These are phyloP conservation scores for Erinaceus europaeus DNA, from an alignment of 2,113 vertebrate species.

Conservation along the genomic window DNA sequence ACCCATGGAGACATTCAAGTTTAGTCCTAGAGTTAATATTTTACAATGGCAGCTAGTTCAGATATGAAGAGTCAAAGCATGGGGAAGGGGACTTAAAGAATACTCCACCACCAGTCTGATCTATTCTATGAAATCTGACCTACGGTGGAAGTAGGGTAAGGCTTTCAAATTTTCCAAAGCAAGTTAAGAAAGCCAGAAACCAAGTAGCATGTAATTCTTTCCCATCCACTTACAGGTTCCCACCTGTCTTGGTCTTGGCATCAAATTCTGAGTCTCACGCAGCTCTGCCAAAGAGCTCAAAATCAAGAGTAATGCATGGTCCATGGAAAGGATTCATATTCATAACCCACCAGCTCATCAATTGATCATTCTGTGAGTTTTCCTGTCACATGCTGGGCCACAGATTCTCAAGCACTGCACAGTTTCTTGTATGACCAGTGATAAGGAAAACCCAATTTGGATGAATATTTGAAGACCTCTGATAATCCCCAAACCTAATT, in stretches of 20 bases:
- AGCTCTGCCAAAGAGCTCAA: neutral
- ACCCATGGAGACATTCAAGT: neutral
- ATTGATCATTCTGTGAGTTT: conserved; percentile 11
- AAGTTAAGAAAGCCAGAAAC: neutral
- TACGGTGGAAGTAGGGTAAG: neutral
- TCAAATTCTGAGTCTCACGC: neutral
- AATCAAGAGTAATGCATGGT: neutral
- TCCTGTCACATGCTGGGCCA: neutral
- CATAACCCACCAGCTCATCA: neutral
- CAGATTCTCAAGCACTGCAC: neutral
- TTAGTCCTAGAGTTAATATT: neutral
- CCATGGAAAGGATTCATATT: conserved; percentile 17
- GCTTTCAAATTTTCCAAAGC: neutral
- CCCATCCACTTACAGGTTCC: rapidly evolving
- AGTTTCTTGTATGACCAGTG: neutral
- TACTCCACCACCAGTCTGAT: too few species aligned
- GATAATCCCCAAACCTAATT: conserved; percentile 64
- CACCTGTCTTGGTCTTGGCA: neutral
- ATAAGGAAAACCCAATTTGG: conserved; percentile 19
- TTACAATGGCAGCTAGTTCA: neutral
- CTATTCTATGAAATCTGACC: neutral
- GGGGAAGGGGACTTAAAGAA: too few species aligned
- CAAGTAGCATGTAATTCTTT: neutral
- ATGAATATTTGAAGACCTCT: conserved; percentile 47
- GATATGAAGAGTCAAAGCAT: neutral